Base-by-base conservation (phyloP, 1,140 invertebrate genomes). In the Drosophila navojoa region DNA sequence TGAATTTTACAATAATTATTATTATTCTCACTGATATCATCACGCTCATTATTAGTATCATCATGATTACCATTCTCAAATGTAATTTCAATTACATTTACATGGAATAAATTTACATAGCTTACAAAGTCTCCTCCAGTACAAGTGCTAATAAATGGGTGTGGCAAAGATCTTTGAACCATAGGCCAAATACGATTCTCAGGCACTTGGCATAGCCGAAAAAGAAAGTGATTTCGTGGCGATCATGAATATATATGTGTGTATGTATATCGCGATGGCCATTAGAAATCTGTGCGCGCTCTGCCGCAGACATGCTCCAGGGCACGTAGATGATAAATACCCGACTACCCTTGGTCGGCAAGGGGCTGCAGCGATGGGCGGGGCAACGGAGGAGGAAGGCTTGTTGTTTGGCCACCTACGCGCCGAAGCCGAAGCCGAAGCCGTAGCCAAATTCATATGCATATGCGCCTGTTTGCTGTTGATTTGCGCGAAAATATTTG, bases 391-490 rank as follows among this genome's bases (percentile, higher is more conserved):
- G 27, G 27, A 22, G 27, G 27, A 29, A 29, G 5, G 9, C 9
- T 42, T 54, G 13, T 15, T 47, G 10, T 15, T 15, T 16, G 77
- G 71, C 77, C 81, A 85, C 81, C 81, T 86, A 77, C 66, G 74
- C 81, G 27, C 5, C 1, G 69, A 55, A 67, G 73, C 58, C 45
- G 60, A 74, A 25, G 27, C 5, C 1, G 69, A 55, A 67, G 73
- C 58, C 45, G 60, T 77, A 25, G 5, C 69, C 74, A 80, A 79
- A 86, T 76, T 79, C 50, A 79, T 76, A 82, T 87, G 82, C 76
- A 76, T 72, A 87, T 72, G 77, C 63, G 52, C 7, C 40, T n/a
- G 27, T 71, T 76, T 71, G 79, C 16, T 53, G 79, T 40, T 53
- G 32, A n/a, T 9, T n/a, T 42, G 71, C 67, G 76, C 81, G 50